Conservation (phyloP, 1,140 invertebrate genomes). For the Philopotamus ludificatus region DNA sequence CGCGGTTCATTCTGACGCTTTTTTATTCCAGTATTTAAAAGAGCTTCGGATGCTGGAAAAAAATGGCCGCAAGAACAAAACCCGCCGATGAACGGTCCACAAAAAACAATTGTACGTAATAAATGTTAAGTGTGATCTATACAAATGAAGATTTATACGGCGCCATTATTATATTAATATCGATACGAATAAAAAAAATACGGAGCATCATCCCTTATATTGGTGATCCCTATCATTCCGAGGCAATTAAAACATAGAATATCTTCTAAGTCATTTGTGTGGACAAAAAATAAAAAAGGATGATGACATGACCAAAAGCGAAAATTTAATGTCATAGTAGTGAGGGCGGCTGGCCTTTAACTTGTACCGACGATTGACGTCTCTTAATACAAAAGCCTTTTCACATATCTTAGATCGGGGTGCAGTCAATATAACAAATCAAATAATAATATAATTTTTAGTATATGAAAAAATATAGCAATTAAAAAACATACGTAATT, state of each 20-base stretch:
- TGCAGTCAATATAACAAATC: slow-evolving; percentile 10
- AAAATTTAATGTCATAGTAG: slow-evolving; percentile 39
- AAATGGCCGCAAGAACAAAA: not conserved
- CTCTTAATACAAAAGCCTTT: slow-evolving; percentile 35
- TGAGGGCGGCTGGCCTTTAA: slow-evolving; percentile 29
- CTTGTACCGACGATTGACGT: slow-evolving; percentile 34
- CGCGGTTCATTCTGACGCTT: not conserved
- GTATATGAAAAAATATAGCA: not conserved
- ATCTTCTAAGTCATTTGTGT: slow-evolving; percentile 26
- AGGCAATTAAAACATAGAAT: slow-evolving; percentile 38
- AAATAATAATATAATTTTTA: not conserved
- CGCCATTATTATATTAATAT: no score
- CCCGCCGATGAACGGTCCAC: not conserved
- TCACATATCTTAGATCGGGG: slow-evolving; percentile 24
- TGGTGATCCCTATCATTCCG: slow-evolving; percentile 33
- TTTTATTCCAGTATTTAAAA: no score
- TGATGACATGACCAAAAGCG: slow-evolving; percentile 35
- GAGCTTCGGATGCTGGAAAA: not conserved
- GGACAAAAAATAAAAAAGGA: slow-evolving; percentile 24
- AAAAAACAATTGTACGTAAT: no score
- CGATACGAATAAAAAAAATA: no score
- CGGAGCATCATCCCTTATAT: slow-evolving; percentile 30
- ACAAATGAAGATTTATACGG: no score
- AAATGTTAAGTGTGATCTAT: no score
- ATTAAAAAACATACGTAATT: not conserved